phyloP scores from a whole-genome alignment of 2,113 vertebrate species.

The Dascyllus trimaculatus region DNA sequence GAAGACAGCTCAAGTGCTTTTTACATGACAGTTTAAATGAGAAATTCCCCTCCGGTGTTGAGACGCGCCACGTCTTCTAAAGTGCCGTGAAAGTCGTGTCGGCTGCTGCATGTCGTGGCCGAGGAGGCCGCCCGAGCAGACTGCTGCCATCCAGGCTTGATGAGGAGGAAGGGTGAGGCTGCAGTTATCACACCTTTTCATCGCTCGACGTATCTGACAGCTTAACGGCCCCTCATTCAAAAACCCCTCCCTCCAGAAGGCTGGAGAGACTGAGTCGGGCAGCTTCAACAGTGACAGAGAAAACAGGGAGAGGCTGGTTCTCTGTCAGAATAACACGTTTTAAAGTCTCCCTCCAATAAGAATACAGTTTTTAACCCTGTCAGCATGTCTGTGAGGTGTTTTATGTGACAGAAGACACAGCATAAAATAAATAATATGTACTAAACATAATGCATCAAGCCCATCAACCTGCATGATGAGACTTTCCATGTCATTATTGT shows the following conservation, averaged over 20 bases:
- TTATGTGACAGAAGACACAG: too few relatives aligned
- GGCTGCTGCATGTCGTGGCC: constrained; percentile 9
- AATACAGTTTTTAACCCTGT: too few relatives aligned
- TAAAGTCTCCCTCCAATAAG: too few relatives aligned
- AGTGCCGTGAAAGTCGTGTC: constrained; percentile 31
- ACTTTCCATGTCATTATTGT: too few relatives aligned
- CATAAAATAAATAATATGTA: too few relatives aligned
- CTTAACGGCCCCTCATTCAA: constrained; percentile 1
- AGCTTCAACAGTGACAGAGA: not conserved
- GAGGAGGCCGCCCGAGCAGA: constrained; percentile 43
- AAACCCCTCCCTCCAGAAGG: constrained; percentile 15
- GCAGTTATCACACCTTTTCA: constrained; percentile 60
- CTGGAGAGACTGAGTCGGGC: constrained; percentile 21
- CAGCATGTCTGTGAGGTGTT: too few relatives aligned
- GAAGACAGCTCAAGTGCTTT: constrained; percentile 38
- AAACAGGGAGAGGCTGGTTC: too few relatives aligned
- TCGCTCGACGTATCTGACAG: constrained; percentile 49
- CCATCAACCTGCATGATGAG: too few relatives aligned
- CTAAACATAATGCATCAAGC: too few relatives aligned
- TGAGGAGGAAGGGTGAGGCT: constrained; percentile 46
- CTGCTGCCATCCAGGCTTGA: constrained; percentile 57
- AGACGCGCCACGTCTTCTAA: constrained; percentile 44
- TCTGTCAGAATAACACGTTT: too few relatives aligned
- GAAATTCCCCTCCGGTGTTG: constrained; percentile 11
- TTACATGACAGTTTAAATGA: constrained; percentile 58